Conservation (phyloP, 2,888 invertebrate genomes). For the Mylabris sibirica region DNA sequence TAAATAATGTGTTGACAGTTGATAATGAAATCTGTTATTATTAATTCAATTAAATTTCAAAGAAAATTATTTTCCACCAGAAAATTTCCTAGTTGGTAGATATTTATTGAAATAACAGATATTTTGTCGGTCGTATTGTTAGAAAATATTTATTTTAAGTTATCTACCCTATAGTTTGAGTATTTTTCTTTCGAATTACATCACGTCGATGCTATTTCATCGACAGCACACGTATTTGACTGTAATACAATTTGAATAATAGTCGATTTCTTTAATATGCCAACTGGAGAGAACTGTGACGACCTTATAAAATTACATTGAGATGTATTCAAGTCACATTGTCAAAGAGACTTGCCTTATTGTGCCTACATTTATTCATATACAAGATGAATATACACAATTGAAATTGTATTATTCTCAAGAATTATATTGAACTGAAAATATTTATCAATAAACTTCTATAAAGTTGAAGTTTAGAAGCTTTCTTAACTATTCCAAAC, state of each 20-base stretch:
- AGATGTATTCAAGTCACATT: conserved; percentile 1
- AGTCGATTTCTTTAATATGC: neutral
- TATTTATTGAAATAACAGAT: conserved; percentile 4
- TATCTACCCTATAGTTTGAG: neutral
- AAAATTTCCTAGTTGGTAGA: neutral
- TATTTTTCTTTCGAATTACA: neutral
- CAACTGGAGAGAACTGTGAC: neutral
- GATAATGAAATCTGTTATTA: too few relatives aligned
- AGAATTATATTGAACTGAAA: neutral
- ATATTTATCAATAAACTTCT: neutral
- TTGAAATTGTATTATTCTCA: neutral
- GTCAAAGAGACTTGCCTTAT: neutral
- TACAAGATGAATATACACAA: neutral
- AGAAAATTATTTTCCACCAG: neutral
- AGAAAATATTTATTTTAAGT: neutral
- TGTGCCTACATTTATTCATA: neutral
- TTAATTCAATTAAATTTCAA: too few relatives aligned
- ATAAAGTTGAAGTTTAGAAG: neutral
- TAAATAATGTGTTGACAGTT: too few relatives aligned
- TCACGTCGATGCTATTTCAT: neutral
- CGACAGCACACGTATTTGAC: neutral
- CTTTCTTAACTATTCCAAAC: neutral
- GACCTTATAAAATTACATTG: neutral
- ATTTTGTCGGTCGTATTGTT: neutral
- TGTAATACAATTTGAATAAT: conserved; percentile 8